Conservation (phyloP, 2,113 vertebrate species). For the Tupaia chinensis region DNA sequence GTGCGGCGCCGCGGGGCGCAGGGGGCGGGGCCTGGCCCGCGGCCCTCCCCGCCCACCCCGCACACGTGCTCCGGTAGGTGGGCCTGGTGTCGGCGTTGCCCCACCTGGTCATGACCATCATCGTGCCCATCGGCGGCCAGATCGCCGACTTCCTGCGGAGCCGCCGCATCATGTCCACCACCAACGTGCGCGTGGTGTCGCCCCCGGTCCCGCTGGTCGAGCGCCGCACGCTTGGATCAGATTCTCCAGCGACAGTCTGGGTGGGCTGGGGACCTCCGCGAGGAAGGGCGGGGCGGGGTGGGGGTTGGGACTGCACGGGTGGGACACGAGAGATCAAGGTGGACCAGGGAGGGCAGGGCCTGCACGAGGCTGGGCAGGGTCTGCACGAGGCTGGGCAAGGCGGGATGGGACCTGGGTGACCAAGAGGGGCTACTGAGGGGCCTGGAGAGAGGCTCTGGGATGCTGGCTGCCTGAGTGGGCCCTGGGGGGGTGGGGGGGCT, state of each 20-base stretch:
- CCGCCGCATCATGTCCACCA: slow-evolving; percentile 94
- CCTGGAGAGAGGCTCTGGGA: neutral
- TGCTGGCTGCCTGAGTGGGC: neutral
- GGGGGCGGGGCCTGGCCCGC: too few relatives aligned
- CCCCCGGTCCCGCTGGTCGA: fast-evolving
- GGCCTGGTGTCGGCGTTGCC: slow-evolving; percentile 93
- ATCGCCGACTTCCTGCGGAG: slow-evolving; percentile 92
- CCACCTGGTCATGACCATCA: slow-evolving; percentile 95
- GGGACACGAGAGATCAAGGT: neutral
- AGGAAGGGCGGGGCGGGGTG: neutral
- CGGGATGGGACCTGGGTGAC: neutral
- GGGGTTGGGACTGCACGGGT: too few relatives aligned
- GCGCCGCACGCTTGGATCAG: neutral
- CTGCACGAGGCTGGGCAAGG: too few relatives aligned
- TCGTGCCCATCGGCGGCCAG: slow-evolving; percentile 95
- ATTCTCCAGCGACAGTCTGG: fast-evolving
- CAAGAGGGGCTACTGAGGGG: neutral
- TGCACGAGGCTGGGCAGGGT: neutral
- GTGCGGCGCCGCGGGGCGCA: neutral
- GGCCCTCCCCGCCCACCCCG: neutral
- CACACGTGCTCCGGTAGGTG: slow-evolving; percentile 24
- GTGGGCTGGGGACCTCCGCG: neutral
- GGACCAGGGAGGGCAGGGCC: neutral
- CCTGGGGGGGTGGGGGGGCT: neutral
- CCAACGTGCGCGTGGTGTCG: slow-evolving; percentile 91